phyloP scores from a whole-genome alignment of 1,140 invertebrate species.

The Hycleus cichorii region DNA sequence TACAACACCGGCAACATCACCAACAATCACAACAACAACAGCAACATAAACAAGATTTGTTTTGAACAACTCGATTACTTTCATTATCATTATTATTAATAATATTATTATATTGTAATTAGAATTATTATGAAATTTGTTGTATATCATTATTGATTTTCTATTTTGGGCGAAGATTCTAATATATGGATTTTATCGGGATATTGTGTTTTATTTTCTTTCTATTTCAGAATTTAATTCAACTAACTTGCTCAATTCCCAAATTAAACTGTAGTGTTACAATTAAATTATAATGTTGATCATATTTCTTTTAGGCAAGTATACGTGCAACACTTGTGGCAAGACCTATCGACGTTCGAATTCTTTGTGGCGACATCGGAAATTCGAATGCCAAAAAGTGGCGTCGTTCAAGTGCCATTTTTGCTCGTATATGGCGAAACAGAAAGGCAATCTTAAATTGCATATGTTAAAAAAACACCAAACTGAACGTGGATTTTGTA shows the following conservation, averaged over 20 bases:
- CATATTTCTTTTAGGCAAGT: background rate
- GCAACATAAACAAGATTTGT: background rate
- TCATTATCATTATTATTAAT: too few species aligned
- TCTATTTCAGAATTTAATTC: background rate
- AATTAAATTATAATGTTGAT: background rate
- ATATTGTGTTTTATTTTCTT: too few species aligned
- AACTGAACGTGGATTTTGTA: background rate
- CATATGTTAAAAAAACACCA: conserved; percentile 30
- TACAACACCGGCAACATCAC: too few species aligned
- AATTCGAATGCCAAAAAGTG: conserved; percentile 57
- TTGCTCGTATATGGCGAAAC: conserved; percentile 41
- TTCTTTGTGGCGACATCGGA: conserved; percentile 51
- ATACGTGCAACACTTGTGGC: conserved; percentile 41
- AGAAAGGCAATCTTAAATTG: conserved; percentile 39
- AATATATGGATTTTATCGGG: too few species aligned
- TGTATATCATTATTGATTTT: too few species aligned
- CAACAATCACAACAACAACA: background rate
- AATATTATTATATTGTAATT: too few species aligned
- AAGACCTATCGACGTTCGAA: conserved; percentile 48
- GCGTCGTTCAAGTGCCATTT: conserved; percentile 55
- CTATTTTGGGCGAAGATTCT: too few species aligned
- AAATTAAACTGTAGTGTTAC: too few species aligned
- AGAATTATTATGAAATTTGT: too few species aligned
- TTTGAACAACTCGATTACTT: background rate
- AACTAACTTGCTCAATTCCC: background rate